Evolutionary conservation across 2,888 invertebrate genomes (phyloP).

Genomic region (Cerastis leucographa): DNA sequence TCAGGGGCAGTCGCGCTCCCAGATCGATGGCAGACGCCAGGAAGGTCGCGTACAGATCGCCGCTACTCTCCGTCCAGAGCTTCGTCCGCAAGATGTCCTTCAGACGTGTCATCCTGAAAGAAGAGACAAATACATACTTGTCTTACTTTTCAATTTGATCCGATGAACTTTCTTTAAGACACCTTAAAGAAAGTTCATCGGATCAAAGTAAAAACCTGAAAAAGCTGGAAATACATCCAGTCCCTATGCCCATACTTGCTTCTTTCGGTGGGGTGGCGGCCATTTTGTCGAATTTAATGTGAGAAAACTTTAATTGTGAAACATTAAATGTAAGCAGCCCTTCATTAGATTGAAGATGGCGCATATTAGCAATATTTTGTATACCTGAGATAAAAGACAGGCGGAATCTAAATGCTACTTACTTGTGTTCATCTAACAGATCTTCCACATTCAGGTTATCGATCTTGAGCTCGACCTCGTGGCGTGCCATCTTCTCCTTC

Average conservation of each 20-base stretch:
- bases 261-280: background rate
- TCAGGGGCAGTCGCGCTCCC: slow-evolving; percentile 95
- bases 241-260: background rate
- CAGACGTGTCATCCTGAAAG: slow-evolving; percentile 92
- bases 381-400: background rate
- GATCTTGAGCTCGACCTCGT: slow-evolving; percentile 96
- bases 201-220: background rate
- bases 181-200: background rate
- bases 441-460: slow-evolving; percentile 97
- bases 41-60: slow-evolving; percentile 95
- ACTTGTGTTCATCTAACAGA: slow-evolving; percentile 93
- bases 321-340: background rate
- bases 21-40: slow-evolving; percentile 96
- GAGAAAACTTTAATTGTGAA: background rate
- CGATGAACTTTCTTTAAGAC: too few species aligned
- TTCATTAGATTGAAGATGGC: background rate
- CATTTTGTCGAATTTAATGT: background rate
- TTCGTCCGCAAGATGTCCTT: slow-evolving; percentile 94
- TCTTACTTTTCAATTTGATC: too few species aligned
- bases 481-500: slow-evolving; percentile 92
- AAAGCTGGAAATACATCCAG: background rate
- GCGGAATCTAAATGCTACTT: slow-evolving; percentile 7
- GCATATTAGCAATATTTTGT: background rate
- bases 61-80: slow-evolving; percentile 94
- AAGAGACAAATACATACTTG: background rate